Conservation (phyloP, 1,140 invertebrate genomes). For the Microvelia longipes region DNA sequence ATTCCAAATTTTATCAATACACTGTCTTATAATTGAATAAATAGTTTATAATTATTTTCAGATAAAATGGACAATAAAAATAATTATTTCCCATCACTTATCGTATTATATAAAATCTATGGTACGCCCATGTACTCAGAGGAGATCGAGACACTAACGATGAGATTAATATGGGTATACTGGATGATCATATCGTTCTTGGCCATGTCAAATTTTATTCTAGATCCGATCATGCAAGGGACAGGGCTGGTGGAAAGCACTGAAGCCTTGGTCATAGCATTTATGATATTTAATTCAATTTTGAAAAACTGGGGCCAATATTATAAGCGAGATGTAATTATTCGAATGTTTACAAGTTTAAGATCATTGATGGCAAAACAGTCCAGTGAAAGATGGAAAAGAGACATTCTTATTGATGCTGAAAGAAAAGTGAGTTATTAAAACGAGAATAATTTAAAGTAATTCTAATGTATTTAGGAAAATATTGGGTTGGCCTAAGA, state of each 20-base stretch:
- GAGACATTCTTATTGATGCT: not conserved
- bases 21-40: too few species aligned
- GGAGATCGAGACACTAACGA: not conserved
- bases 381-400: not conserved
- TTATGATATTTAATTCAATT: not conserved
- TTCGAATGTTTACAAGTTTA: not conserved
- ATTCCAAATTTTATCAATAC: too few species aligned
- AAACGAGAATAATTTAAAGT: too few species aligned
- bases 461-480: too few species aligned
- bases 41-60: too few species aligned
- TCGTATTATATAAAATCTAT: not conserved
- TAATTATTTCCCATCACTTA: not conserved
- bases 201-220: not conserved
- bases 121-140: not conserved
- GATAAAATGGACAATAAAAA: not conserved
- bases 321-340: not conserved
- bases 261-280: not conserved
- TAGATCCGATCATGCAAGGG: not conserved
- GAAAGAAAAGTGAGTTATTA: not conserved
- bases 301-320: not conserved
- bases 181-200: not conserved
- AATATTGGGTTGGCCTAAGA: too few species aligned
- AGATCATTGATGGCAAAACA: not conserved
- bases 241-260: not conserved
- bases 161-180: not conserved